Evolutionary conservation across 2,797 vertebrate species (phyloP).

Genomic region (Vireo griseus): DNA sequence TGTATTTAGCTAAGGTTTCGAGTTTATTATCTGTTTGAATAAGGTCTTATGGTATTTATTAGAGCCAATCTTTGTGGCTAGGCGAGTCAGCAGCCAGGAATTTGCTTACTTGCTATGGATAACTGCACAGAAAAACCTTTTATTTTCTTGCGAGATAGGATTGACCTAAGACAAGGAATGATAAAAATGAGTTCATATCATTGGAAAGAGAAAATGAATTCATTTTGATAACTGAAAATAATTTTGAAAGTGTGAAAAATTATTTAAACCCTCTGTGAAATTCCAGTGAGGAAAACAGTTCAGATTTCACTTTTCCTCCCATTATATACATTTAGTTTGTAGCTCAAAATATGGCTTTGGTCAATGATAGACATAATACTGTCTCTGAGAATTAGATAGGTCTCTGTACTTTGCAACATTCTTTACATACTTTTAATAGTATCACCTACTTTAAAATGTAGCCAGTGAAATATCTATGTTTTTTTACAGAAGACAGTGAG

Average conservation of each 20-base stretch:
- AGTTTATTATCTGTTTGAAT: background rate
- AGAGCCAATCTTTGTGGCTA: background rate
- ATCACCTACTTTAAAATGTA: background rate
- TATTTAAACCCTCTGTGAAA: fast-evolving
- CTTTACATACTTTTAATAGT: background rate
- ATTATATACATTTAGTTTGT: background rate
- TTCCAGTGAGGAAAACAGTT: background rate
- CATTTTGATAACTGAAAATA: background rate
- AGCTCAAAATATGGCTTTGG: background rate
- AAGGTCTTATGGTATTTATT: background rate
- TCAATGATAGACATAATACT: background rate
- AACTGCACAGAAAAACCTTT: background rate
- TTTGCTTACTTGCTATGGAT: background rate
- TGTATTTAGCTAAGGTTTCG: background rate
- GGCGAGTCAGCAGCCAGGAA: background rate
- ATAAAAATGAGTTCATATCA: background rate
- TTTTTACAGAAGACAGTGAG: background rate
- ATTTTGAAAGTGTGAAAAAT: background rate
- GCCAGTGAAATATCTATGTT: background rate
- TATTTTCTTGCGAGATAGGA: background rate
- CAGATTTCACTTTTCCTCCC: background rate
- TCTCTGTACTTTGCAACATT: background rate
- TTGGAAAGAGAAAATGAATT: background rate
- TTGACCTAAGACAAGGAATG: fast-evolving
- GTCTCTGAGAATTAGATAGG: background rate